Base-by-base conservation (phyloP, 2,797 vertebrate species). In the Anas acuta region DNA sequence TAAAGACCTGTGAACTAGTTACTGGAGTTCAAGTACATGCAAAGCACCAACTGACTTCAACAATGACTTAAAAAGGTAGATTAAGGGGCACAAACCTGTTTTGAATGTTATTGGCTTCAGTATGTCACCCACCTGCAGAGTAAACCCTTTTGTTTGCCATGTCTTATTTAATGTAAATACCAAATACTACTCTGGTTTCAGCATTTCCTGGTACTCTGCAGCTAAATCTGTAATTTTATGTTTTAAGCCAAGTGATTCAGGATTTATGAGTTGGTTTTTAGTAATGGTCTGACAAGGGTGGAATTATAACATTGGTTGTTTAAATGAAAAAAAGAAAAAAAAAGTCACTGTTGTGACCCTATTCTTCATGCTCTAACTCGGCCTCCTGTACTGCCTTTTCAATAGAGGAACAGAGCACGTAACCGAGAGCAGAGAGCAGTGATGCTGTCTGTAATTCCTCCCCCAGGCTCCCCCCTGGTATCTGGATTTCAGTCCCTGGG, bases 181-280 rank as follows among this genome's bases (percentile, higher is more conserved):
- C 49, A 73, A 62, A 65, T 33, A 53, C 21, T 47, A 51, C 58
- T 57, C 45, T 35, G 7, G 2, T 74, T 87, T 78, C 87, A 91
- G 32, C 57, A 83, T 77, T 83, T 92, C 84, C 74, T 92, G 84
- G 60, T 87, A 45, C 83, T 96, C 77, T 72, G 71, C 77, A 95
- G 91, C 90, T 92, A 69, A 73, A 84, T 81, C 87, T 77, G 15
- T 89, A 95, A 89, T 92, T 93, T 77, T 92, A n/a, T 84, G 45
- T 79, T 94, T 85, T 81, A 91, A 96, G 92, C 54, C 89, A 95
- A 96, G 58, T 51, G 94, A 94, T 72, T 91, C 20, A 22, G 84
- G 96, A 95, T 90, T 96, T 97, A 79, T 91, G n/a, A 60, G 85
- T 83, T 89, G 79, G 77, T 79, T 97, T 95, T 96, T 84, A 90